phyloP scores from a whole-genome alignment of 2,797 vertebrate genomes.

The Anabas testudineus region DNA sequence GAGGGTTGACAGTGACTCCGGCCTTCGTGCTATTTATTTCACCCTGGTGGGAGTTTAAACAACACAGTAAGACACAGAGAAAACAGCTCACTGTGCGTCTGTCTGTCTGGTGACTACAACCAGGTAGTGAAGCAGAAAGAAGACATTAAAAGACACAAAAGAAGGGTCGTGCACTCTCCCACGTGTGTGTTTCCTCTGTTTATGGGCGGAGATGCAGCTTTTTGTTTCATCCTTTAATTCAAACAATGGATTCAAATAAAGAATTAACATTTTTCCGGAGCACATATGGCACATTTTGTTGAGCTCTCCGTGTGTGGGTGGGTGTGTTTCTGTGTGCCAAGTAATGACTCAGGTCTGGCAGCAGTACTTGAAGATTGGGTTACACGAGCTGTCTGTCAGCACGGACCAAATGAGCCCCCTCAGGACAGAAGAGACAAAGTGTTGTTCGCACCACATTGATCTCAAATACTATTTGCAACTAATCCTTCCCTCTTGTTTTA shows the following conservation, averaged over 20 bases:
- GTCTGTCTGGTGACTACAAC: conserved; percentile 25
- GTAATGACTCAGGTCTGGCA: conserved; percentile 43
- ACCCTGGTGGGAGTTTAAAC: conserved; percentile 36
- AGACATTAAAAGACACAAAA: conserved; percentile 25
- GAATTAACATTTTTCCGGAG: conserved; percentile 17
- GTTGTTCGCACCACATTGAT: conserved; percentile 53
- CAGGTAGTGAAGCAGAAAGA: conserved; percentile 52
- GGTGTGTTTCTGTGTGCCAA: conserved; percentile 15
- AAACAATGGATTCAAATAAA: conserved; percentile 15
- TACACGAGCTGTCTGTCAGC: conserved; percentile 68
- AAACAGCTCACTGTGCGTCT: conserved; percentile 22
- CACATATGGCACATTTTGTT: conserved; percentile 7
- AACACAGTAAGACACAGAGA: conserved; percentile 33
- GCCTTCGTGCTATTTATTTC: conserved; percentile 33
- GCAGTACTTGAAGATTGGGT: conserved; percentile 52
- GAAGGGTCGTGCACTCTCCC: conserved; percentile 14
- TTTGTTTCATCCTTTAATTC: not conserved
- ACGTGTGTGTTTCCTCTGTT: not conserved
- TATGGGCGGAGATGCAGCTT: not conserved
- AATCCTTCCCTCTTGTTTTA: conserved; percentile 56
- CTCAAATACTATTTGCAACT: conserved; percentile 48
- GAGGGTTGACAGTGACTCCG: conserved; percentile 32
- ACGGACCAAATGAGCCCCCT: conserved; percentile 47
- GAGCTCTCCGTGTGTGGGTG: not conserved
- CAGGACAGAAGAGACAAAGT: conserved; percentile 53